A percentile compares a stretch with the other conserved stretches of the same genome.
Evolutionary conservation across 1,140 invertebrate genomes (phyloP).

Genomic region (Ptiloglossa arizonensis): DNA sequence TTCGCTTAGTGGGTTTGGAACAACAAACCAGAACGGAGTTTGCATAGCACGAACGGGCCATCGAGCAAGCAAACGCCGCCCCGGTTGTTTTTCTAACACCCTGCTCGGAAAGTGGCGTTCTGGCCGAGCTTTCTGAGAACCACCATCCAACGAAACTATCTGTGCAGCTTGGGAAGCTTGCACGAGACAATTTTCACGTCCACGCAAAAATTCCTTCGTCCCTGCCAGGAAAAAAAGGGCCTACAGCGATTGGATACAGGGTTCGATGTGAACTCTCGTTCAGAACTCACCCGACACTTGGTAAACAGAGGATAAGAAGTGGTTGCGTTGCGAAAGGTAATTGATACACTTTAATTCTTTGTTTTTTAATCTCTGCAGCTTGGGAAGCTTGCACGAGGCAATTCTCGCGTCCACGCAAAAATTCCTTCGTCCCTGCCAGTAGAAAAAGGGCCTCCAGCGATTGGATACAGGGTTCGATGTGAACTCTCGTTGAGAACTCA

Average conservation of each 20-base stretch:
- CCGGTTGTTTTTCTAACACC: conserved; percentile 63
- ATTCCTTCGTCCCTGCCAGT: not conserved
- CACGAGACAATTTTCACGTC: not conserved
- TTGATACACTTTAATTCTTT: no score
- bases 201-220: conserved; percentile 24
- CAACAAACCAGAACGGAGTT: conserved; percentile 57
- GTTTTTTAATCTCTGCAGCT: no score
- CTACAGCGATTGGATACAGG: no score
- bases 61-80: conserved; percentile 34
- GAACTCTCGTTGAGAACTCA: no score
- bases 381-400: conserved; percentile 17
- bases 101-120: not conserved
- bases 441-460: no score
- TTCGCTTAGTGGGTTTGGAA: conserved; percentile 43
- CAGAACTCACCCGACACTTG: no score
- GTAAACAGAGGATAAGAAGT: no score
- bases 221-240: no score
- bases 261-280: no score
- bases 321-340: no score
- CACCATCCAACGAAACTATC: conserved; percentile 29
- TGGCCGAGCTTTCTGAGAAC: conserved; percentile 26
- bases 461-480: no score
- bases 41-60: conserved; percentile 43
- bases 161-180: no score
- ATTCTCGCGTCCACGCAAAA: conserved; percentile 26